Base-by-base conservation (phyloP, 2,888 invertebrate genomes). In the Emesis russula region DNA sequence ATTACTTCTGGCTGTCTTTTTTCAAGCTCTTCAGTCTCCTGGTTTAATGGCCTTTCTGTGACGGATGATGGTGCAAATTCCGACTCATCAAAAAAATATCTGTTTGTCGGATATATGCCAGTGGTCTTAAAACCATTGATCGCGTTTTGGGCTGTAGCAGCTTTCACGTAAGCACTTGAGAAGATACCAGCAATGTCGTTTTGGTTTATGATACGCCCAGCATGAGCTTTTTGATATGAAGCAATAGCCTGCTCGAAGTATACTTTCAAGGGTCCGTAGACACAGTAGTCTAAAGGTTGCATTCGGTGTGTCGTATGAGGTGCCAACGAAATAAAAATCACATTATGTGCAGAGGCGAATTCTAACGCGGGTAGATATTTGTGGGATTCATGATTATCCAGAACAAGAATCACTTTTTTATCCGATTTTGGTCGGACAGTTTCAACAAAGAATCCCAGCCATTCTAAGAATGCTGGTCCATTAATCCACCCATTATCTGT, bases 21-120 rank as follows among this genome's bases (percentile, higher is more conserved):
- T 6, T 41, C 9, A 41, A 25, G 25, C 25, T 25, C 25, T 25
- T 25, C 25, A 41, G 41, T 41, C 9, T 41, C 41, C 41, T 6
- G 7, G 7, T 7, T 7, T 7, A 41, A 41, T 41, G 41, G 41
- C 9, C 9, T 41, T 7, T 66, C 41, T 58, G 58, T 58, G 11
- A 58, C 18, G 3, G 4, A 11, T 4, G 58, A n/a, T 58, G 58
- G 58, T 18, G 6, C 6, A n/a, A 58, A 4, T 7, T 3, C 58
- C 2, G 58, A 18, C n/a, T 18, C 18, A 5, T 58, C 18, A n/a
- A 58, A 41, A 66, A 66, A 25, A 38, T 44, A 78, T 53, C 71
- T 71, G 4, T 78, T 38, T 4, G 38, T 31, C 76, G 25, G 70
- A 36, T 33, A 68, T 68, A 70, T 53, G 31, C 25, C 70, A 58